A percentile compares a stretch with the other conserved stretches of the same genome.
These are phyloP conservation scores for Montifringilla adamsi DNA, from an alignment of 2,113 vertebrate species.

Conservation along the genomic window DNA sequence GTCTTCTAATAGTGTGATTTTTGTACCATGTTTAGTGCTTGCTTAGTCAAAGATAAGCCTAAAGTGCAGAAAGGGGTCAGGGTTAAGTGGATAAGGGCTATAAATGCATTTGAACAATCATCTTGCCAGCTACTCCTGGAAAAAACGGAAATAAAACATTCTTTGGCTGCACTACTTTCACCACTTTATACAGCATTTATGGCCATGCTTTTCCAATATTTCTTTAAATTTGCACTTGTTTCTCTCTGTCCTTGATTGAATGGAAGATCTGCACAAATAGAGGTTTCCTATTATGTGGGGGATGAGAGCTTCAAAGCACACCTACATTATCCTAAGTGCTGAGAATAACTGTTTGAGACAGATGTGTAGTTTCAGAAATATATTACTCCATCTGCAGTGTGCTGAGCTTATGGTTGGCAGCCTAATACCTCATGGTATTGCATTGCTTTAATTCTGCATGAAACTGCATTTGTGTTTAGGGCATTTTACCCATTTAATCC, in stretches of 20 bases:
- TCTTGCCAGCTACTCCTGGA: not conserved
- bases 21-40: not conserved
- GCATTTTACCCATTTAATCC: not conserved
- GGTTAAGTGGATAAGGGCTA: not conserved
- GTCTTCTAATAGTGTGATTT: not conserved
- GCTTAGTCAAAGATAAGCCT: not conserved
- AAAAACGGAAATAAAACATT: not conserved
- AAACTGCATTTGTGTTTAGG: not conserved
- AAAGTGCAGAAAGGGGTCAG: not conserved
- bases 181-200: not conserved
- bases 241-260: not conserved
- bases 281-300: not conserved
- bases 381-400: not conserved
- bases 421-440: not conserved
- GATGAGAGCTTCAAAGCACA: not conserved
- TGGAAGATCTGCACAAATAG: not conserved
- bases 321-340: not conserved
- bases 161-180: not conserved
- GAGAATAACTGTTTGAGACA: not conserved
- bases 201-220: not conserved
- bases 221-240: not conserved
- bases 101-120: not conserved
- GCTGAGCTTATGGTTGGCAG: not conserved
- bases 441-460: not conserved
- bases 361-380: not conserved